phyloP scores from a whole-genome alignment of 2,113 vertebrate species.

The Alosa alosa region DNA sequence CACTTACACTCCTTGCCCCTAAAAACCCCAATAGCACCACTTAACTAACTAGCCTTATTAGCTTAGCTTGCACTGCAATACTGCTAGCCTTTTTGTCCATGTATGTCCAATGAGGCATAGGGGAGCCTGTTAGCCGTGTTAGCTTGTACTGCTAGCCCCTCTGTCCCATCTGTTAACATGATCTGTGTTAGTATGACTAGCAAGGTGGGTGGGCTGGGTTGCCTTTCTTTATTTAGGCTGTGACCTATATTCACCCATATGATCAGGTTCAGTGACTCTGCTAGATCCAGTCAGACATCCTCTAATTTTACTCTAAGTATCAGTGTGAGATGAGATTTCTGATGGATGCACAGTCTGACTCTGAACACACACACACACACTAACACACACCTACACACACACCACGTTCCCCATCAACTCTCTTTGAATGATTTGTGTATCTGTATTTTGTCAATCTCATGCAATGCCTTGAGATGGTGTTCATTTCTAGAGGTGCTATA shows the following conservation, averaged over 20 bases:
- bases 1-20: not conserved
- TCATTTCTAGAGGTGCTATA: not conserved
- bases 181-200: not conserved
- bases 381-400: slow-evolving; percentile 5
- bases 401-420: not conserved
- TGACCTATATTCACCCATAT: slow-evolving; percentile 14
- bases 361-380: not conserved
- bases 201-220: not conserved
- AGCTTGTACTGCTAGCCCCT: not conserved
- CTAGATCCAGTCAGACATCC: not conserved
- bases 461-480: not conserved
- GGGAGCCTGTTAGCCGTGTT: not conserved
- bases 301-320: not conserved
- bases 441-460: not conserved
- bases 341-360: not conserved
- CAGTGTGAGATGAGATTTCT: not conserved
- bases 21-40: not conserved
- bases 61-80: not conserved
- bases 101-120: not conserved
- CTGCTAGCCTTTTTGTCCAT: not conserved
- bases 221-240: not conserved
- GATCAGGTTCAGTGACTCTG: not conserved
- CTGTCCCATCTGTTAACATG: not conserved
- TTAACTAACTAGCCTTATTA: not conserved
- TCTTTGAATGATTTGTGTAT: not conserved